These are phyloP conservation scores for Ascaphus truei DNA, from an alignment of 2,113 vertebrate species.

Conservation along the genomic window DNA sequence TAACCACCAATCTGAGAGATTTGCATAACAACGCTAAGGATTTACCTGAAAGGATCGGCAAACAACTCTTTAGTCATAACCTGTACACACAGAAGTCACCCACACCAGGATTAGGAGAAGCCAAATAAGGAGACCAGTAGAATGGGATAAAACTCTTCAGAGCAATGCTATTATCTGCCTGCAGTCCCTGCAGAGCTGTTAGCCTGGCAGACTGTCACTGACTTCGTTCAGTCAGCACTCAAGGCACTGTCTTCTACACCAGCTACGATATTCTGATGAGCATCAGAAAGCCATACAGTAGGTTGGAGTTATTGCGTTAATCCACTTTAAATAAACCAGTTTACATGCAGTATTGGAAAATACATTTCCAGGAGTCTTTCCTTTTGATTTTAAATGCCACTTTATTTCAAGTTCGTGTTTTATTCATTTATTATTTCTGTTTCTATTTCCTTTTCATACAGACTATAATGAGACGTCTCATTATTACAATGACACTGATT, in stretches of 20 bases:
- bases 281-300: background rate
- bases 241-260: background rate
- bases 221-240: background rate
- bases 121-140: background rate
- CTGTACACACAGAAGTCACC: background rate
- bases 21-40: background rate
- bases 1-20: background rate
- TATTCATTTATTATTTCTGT: too few relatives aligned
- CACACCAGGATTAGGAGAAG: background rate
- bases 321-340: background rate
- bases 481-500: too few relatives aligned
- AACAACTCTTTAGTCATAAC: constrained; percentile 6
- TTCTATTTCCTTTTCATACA: too few relatives aligned
- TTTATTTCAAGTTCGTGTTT: too few relatives aligned
- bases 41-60: constrained; percentile 18
- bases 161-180: constrained; percentile 12
- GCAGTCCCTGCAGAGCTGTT: constrained; percentile 18
- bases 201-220: constrained; percentile 9
- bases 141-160: background rate
- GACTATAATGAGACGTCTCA: too few relatives aligned
- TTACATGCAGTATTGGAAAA: background rate
- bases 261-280: background rate
- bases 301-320: background rate
- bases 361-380: too few relatives aligned
- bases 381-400: too few relatives aligned